phyloP scores from a whole-genome alignment of 2,888 invertebrate genomes.

The Conus canariensis region DNA sequence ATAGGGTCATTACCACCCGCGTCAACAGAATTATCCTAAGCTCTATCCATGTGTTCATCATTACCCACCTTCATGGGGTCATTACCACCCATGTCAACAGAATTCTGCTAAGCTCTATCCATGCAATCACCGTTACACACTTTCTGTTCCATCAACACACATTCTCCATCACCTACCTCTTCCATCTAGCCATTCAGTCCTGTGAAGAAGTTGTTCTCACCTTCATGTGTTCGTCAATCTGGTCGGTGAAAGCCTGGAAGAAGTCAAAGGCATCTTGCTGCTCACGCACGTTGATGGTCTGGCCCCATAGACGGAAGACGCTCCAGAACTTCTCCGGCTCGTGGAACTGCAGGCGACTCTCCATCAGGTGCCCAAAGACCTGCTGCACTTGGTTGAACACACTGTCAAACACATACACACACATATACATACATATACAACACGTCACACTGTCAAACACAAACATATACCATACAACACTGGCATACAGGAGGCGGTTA shows the following conservation, averaged over 20 bases:
- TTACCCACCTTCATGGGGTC: too few relatives aligned
- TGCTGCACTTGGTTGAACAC: conserved; percentile 80
- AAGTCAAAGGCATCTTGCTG: conserved; percentile 82
- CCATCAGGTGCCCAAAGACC: conserved; percentile 80
- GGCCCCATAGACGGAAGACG: conserved; percentile 80
- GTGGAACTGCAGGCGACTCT: conserved; percentile 80
- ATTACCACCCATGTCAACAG: too few relatives aligned
- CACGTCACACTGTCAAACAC: conserved; percentile 1
- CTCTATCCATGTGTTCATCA: too few relatives aligned
- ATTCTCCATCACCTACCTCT: too few relatives aligned
- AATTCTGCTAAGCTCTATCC: too few relatives aligned
- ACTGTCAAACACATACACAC: conserved; percentile 58
- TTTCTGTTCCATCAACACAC: too few relatives aligned
- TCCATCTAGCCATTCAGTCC: too few relatives aligned
- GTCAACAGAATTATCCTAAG: too few relatives aligned
- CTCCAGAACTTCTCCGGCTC: conserved; percentile 81
- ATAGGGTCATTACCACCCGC: too few relatives aligned
- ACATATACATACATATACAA: background rate
- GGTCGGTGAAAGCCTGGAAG: conserved; percentile 81
- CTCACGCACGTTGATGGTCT: conserved; percentile 81
- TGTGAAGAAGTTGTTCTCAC: conserved; percentile 50
- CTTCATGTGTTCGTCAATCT: conserved; percentile 80
- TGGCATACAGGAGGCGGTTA: background rate
- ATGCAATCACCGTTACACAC: too few relatives aligned
- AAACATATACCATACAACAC: background rate